Evolutionary conservation across 2,113 vertebrate genomes (phyloP), one percentile per base, ranked within the genome.

Genomic region (Recurvirostra avosetta): DNA sequence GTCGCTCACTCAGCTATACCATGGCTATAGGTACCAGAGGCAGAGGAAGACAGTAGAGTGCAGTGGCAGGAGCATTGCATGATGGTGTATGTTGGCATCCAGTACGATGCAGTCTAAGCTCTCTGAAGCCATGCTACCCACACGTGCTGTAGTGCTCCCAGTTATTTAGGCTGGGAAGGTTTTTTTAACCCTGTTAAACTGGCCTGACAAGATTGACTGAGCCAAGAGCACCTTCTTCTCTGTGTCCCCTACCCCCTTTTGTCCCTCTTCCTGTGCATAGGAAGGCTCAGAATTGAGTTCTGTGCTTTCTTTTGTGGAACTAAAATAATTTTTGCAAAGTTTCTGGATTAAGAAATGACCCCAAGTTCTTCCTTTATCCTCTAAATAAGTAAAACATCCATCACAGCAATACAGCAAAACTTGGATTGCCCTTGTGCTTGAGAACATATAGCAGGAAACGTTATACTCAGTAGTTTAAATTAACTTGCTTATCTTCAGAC

Each of bases 401-500:
- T 83, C 55, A 47, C 34, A 83, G 45, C 52, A 49, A 29, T 32
- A 56, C 8, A 58, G 30, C 5, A 8, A 65, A 90, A 68, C 52
- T 93, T 65, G 29, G 52, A 34, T 65, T 90, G 84, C 16, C 27
- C 27, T 92, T 94, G 49, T 65, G 8, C 58, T 78, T 88, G 58
- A 90, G 45, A 82, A 66, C 27, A n/a, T 70, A 68, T 0, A 53
- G 43, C 52, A 82, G 62, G 55, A 75, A 82, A 82, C 8, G 26
- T 82, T 25, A 49, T 45, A 62, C 17, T 70, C 13, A 16, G 41
- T 52, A 83, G 41, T 86, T 88, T 80, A 93, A 94, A 94, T 70
- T 73, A 70, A 90, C 59, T 88, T 62, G 29, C 88, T 92, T 96
- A 91, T 94, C 80, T 94, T 85, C 85, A 90, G 59, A 59, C 50